Base-by-base conservation (phyloP, 92 coral and sea anemone species). In the Plumapathes pennacea region DNA sequence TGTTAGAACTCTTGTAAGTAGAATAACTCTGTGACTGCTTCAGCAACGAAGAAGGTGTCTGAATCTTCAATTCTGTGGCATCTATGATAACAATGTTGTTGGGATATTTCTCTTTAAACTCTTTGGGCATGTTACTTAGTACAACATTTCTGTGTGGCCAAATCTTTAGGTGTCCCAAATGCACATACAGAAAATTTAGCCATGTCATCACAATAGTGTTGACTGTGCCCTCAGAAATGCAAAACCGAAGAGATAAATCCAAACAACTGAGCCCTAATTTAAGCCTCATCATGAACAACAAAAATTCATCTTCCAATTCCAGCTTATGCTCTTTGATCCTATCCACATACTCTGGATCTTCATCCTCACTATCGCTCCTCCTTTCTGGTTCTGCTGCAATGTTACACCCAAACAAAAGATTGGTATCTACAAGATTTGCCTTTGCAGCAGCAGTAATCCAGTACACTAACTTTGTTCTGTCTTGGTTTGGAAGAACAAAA, bases 131-230 rank as follows among this genome's bases (percentile, higher is more conserved):
- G 20, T 62, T 51, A 28, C 57, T 45, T 33, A 78, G 43, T 7
- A 78, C 62, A 10, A 69, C 72, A 39, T 60, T 43, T 60, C 85
- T 60, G 38, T 77, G 77, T 12, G 84, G 72, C 84, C 77, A 67
- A 2, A 67, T 67, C 62, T 76, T 76, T 38, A 76, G 51, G 46
- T 62, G 61, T 31, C 71, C 76, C 10, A 75, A 50, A 25, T 62
- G 70, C 56, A 71, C 63, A 28, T 45, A 69, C 33, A 78, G 20
- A 46, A 61, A 78, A 46, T 62, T 69, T 18, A 62, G 40, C 85
- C 76, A 72, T 11, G 86, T 80, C 20, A 57, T 44, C 20, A 72
- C 13, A 25, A 72, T 45, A 26, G 56, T 71, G 18, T 39, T 46
- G 0, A 50, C 60, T 23, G 81, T 72, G 20, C 42, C 62, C 48